Conservation (phyloP, 2,113 vertebrate species). For the Cyanistes caeruleus region DNA sequence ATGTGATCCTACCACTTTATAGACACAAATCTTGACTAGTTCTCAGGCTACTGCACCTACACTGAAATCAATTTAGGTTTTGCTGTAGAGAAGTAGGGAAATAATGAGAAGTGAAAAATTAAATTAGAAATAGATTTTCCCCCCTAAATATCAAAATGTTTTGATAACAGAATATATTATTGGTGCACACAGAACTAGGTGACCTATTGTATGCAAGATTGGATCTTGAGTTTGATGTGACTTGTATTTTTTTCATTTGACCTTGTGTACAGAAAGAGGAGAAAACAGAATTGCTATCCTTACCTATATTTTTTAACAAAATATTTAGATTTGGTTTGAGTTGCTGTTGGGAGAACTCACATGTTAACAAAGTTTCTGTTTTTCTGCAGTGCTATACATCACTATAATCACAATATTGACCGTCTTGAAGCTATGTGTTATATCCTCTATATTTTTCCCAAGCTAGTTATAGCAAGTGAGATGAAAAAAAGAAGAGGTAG, state of each 20-base stretch:
- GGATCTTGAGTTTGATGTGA: background rate
- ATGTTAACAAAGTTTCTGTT: background rate
- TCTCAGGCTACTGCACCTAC: background rate
- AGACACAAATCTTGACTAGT: background rate
- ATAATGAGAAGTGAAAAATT: background rate
- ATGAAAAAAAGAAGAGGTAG: background rate
- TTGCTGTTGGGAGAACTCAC: background rate
- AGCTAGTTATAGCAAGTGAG: background rate
- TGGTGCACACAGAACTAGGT: background rate
- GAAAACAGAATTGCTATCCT: background rate
- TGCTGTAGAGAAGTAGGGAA: background rate
- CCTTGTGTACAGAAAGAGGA: background rate
- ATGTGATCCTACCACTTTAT: background rate
- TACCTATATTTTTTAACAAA: background rate
- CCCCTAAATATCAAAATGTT: background rate
- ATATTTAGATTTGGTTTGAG: background rate
- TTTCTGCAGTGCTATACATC: background rate
- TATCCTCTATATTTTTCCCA: background rate
- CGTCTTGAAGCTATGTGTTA: background rate
- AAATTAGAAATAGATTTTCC: background rate
- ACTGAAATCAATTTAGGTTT: background rate
- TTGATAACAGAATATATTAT: background rate
- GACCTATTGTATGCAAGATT: background rate
- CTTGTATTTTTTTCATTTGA: background rate
- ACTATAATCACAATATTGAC: background rate